Conservation (phyloP, 2,113 vertebrate genomes). For the Proteles cristata region DNA sequence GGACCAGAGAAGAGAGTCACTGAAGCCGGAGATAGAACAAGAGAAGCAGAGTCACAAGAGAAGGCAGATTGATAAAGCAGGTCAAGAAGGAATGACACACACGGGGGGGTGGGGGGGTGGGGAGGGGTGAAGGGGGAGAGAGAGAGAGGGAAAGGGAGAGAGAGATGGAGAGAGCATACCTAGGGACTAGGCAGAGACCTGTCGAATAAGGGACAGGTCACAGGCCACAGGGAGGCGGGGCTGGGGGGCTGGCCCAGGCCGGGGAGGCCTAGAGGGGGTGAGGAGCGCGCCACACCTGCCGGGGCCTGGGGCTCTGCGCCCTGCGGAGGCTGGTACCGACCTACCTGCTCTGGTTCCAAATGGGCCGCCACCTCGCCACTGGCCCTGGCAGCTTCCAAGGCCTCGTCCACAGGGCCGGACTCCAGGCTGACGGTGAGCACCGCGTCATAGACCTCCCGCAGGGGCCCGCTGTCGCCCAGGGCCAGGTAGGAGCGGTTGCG, state of each 20-base stretch:
- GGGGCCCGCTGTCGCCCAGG: slow-evolving; percentile 84
- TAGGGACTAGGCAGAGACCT: background rate
- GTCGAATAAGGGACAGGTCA: background rate
- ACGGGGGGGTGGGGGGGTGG: background rate
- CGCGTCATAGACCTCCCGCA: slow-evolving; percentile 91
- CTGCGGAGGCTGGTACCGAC: slow-evolving; percentile 33
- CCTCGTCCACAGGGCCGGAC: slow-evolving; percentile 87
- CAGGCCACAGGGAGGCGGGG: background rate
- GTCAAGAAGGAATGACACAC: background rate
- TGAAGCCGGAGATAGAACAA: background rate
- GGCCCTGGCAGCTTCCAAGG: slow-evolving; percentile 82
- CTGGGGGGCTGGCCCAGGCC: too few species aligned
- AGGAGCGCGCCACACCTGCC: accelerated
- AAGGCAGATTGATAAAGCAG: background rate
- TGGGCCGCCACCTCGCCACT: slow-evolving; percentile 76
- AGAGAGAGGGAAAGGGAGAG: background rate
- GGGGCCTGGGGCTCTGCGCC: accelerated
- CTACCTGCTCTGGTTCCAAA: slow-evolving; percentile 82
- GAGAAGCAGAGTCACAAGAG: background rate
- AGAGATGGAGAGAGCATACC: background rate
- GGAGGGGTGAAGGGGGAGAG: too few species aligned
- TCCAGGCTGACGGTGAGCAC: slow-evolving; percentile 93
- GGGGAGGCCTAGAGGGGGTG: background rate
- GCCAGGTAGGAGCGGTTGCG: slow-evolving; percentile 87
- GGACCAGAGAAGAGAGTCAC: background rate